Evolutionary conservation across 1,140 invertebrate species (phyloP).

Genomic region (Rhopalosiphum maidis): DNA sequence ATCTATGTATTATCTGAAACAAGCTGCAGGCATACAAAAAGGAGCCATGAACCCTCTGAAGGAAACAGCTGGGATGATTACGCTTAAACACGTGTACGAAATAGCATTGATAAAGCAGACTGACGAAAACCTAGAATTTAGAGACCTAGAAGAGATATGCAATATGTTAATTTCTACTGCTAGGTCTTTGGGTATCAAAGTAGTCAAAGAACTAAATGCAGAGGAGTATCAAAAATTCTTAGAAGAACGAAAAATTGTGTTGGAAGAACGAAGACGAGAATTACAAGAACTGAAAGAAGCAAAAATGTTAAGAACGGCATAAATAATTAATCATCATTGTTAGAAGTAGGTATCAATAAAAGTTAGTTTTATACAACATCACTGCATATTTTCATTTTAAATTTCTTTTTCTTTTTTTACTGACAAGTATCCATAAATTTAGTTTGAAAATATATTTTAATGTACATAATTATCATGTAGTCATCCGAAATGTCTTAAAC

Average conservation of each 20-base stretch:
- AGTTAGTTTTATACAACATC: neutral
- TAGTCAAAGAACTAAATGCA: slow-evolving; percentile 81
- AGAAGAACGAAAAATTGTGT: slow-evolving; percentile 74
- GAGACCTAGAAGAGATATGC: slow-evolving; percentile 79
- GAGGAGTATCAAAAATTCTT: slow-evolving; percentile 87
- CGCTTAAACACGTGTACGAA: slow-evolving; percentile 97
- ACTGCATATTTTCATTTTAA: neutral
- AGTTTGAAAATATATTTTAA: neutral
- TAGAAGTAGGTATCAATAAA: slow-evolving; percentile 23
- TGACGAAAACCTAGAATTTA: slow-evolving; percentile 78
- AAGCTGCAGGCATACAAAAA: slow-evolving; percentile 89
- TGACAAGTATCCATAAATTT: neutral
- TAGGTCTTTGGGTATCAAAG: slow-evolving; percentile 81
- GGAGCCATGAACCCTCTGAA: slow-evolving; percentile 81
- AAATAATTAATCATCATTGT: slow-evolving; percentile 58
- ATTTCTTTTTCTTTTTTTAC: neutral
- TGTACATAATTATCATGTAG: neutral
- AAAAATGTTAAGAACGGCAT: slow-evolving; percentile 86
- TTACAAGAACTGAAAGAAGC: slow-evolving; percentile 88
- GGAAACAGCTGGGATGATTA: slow-evolving; percentile 86
- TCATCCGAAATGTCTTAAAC: neutral
- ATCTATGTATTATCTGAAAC: slow-evolving; percentile 85
- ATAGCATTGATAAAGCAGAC: slow-evolving; percentile 93
- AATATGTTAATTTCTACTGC: slow-evolving; percentile 79
- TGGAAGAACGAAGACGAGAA: slow-evolving; percentile 78